Evolutionary conservation across 2,888 invertebrate species (phyloP), one percentile per base, ranked within the genome.

Genomic region (Strigamia crassipes): DNA sequence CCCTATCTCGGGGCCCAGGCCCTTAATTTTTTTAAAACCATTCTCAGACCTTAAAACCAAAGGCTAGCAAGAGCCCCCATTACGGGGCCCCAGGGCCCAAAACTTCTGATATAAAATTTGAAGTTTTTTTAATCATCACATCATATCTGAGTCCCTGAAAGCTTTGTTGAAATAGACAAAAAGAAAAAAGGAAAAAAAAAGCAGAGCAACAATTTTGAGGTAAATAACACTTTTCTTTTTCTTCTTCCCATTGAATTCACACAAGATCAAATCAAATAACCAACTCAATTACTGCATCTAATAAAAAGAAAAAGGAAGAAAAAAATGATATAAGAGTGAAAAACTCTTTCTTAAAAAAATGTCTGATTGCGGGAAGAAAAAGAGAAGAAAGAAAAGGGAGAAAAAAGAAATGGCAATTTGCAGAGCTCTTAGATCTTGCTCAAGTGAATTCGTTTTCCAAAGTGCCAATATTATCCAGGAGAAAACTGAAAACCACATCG

Each of bases 401-500:
- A 23, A 18, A 12, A 66, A 27, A 73, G 27, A 73, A 73, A 27
- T 73, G 18, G 56, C 56, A 56, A 18, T 56, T 56, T 18, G 56
- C 56, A 56, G 21, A 13, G 56, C 56, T 27, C 12, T 73, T 73
- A 31, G 73, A 73, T 73, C 31, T 73, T 31, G 31, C 73, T 73
- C 73, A 15, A 73, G 73, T 73, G 23, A 73, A 73, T 73, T 31
- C 73, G 31, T 73, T 73, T 73, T 73, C 27, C 23, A 73, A 73
- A 73, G 73, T 73, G 73, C 73, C 73, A 73, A 73, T 73, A 31
- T 73, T 73, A 73, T 73, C 73, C 73, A n/a, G 73, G 12, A 73
- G 73, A 73, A 73, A 73, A 73, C 27, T 73, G 23, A 18, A 56
- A 73, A 27, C 15, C 73, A 73, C 27, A 73, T 73, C 31, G 73